Evolutionary conservation across 2,888 invertebrate genomes (phyloP).

Genomic region (Conchocele bisecta): DNA sequence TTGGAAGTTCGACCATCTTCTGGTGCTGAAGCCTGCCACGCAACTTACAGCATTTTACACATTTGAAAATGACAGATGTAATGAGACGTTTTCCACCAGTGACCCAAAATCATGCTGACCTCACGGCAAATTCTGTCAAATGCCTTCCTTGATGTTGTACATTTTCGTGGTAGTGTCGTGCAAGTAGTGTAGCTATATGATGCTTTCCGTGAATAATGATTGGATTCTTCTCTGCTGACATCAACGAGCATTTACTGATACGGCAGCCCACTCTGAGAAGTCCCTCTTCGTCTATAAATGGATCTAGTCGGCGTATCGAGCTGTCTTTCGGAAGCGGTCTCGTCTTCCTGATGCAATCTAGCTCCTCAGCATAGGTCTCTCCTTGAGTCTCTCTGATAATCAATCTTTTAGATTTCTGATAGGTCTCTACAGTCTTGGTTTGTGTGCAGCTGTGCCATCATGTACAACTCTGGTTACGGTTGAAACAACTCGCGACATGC

Average conservation of each 20-base stretch:
- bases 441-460: constrained; percentile 23
- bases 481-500: constrained; percentile 9
- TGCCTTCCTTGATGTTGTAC: constrained; percentile 49
- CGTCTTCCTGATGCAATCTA: constrained; percentile 1
- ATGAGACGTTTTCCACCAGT: constrained; percentile 23
- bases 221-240: constrained; percentile 19
- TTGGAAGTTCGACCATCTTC: constrained; percentile 50
- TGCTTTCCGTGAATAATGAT: constrained; percentile 36
- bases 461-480: background rate
- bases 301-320: constrained; percentile 17
- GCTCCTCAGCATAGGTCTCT: constrained; percentile 17
- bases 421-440: background rate
- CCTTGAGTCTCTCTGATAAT: constrained; percentile 25
- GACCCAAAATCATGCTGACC: constrained; percentile 44
- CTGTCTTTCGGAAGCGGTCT: constrained; percentile 7
- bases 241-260: background rate
- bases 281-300: constrained; percentile 38
- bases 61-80: constrained; percentile 24
- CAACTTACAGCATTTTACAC: constrained; percentile 29
- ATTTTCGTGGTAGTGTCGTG: constrained; percentile 35
- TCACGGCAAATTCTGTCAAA: constrained; percentile 43
- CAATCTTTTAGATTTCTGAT: constrained; percentile 10
- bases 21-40: background rate
- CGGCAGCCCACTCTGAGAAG: constrained; percentile 47
- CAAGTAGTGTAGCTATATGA: constrained; percentile 34